Evolutionary conservation across 2,113 vertebrate genomes (phyloP).

Genomic region (Cettia cetti): DNA sequence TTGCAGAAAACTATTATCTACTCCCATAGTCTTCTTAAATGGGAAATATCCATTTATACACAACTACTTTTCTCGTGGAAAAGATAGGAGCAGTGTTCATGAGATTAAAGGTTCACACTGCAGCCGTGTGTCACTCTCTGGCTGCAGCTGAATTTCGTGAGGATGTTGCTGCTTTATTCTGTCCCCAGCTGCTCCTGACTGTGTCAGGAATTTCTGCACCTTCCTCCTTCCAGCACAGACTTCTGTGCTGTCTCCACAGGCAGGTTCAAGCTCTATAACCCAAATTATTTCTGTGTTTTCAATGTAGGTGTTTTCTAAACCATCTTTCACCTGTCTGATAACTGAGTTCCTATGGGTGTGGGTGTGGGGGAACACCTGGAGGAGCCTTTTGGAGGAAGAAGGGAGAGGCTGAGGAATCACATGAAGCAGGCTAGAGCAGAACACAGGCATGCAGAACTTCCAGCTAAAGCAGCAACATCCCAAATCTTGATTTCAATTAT

Average conservation of each 20-base stretch:
- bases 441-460: background rate
- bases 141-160: background rate
- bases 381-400: background rate
- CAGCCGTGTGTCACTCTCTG: background rate
- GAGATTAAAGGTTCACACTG: background rate
- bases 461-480: background rate
- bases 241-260: background rate
- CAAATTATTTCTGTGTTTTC: background rate
- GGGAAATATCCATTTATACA: background rate
- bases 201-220: background rate
- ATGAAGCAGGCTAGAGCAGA: background rate
- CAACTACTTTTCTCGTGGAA: background rate
- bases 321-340: background rate
- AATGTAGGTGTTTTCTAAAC: background rate
- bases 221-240: background rate
- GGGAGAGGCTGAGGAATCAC: background rate
- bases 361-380: background rate
- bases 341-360: accelerated
- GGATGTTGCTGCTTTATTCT: background rate
- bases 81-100: background rate
- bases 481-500: background rate
- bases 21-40: background rate
- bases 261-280: background rate
- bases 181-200: background rate
- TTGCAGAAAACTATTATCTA: background rate